Evolutionary conservation across 2,888 invertebrate genomes (phyloP), one percentile per base, ranked within the genome.

Genomic region (Aphidoletes aphidimyza): DNA sequence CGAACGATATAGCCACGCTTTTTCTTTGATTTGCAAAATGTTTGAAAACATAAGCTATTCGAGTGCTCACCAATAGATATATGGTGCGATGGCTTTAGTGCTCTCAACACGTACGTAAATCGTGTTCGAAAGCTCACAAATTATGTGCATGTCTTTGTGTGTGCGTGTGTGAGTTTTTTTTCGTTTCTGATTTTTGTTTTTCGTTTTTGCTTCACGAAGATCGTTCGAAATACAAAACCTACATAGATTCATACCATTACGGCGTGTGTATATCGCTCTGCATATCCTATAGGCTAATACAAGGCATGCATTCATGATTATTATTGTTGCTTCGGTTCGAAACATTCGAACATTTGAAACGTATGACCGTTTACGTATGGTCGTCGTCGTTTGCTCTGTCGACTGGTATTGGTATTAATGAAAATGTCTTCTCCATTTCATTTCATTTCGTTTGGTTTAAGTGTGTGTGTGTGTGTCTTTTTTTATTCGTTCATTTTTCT

Each of bases 71-170:
- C 69, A 69, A 9, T 69, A 14, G 69, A 69, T 69, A 69, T 69
- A 69, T 69, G 69, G 69, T 69, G 69, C 30, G 3, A 30, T 69
- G 69, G 69, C 69, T 69, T 17, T n/a, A n/a, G n/a, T n/a, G n/a
- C n/a, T n/a, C n/a, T 69, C 69, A 30, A 69, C 69, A 69, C 69
- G 69, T 30, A 69, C 69, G 69, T 69, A 69, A 69, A 69, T 69
- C 69, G 34, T 69, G 34, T 69, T 69, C 69, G 69, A 11, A 69
- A 69, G 69, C 69, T 69, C 34, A 69, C 30, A 54, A 3, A n/a
- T 3, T 22, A 54, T 54, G 22, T 42, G 42, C 42, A n/a, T n/a
- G n/a, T n/a, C n/a, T n/a, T n/a, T n/a, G n/a, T n/a, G n/a, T n/a
- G n/a, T n/a, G n/a, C n/a, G n/a, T n/a, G n/a, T n/a, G n/a, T n/a